phyloP scores from a whole-genome alignment of 2,797 vertebrate species.

The Enteromius unitaeniatus region DNA sequence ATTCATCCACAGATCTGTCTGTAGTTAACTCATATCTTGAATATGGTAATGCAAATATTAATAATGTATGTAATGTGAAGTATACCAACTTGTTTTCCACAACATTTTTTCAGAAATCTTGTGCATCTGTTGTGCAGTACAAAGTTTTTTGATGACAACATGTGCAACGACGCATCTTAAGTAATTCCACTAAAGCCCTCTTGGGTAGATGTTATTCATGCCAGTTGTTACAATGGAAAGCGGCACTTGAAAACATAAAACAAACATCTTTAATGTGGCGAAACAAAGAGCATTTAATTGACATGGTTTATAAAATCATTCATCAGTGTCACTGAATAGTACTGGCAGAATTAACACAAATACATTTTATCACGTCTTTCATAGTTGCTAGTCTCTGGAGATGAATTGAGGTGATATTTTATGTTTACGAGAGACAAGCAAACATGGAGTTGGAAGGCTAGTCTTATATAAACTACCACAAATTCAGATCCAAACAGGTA shows the following conservation, averaged over 20 bases:
- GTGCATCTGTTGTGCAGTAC: neutral
- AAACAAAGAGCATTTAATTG: conserved; percentile 7
- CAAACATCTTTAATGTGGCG: conserved; percentile 27
- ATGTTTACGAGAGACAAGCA: conserved; percentile 4
- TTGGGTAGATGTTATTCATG: conserved; percentile 25
- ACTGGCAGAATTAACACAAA: neutral
- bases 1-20: neutral
- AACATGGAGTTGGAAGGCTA: neutral
- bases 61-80: conserved; percentile 1
- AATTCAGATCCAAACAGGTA: neutral
- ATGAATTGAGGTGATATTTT: neutral
- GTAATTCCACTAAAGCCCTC: neutral
- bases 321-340: neutral
- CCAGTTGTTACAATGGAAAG: conserved; percentile 7
- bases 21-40: neutral
- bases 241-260: neutral
- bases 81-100: neutral
- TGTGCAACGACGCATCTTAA: conserved; percentile 23
- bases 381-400: neutral
- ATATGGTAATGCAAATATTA: conserved; percentile 4
- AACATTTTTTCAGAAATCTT: neutral
- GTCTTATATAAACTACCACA: conserved; percentile 8
- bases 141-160: conserved; percentile 16
- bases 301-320: conserved; percentile 1
- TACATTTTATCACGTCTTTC: neutral